A percentile compares a stretch with the other conserved stretches of the same genome.
These are phyloP conservation scores for Sarcophaga rosellei DNA, from an alignment of 2,888 invertebrate genomes.

Conservation along the genomic window DNA sequence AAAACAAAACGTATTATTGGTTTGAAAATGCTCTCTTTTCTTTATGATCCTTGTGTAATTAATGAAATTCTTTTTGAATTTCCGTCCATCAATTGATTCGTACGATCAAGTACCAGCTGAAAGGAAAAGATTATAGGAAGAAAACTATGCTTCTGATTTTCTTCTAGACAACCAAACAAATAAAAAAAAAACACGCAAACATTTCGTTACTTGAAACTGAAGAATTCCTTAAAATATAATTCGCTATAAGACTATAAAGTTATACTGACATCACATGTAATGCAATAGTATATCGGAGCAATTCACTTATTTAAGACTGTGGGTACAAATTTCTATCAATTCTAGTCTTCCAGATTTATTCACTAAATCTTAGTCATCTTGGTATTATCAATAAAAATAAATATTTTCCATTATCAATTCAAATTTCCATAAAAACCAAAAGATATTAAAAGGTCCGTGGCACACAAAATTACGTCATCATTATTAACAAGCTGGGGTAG, in stretches of 20 bases:
- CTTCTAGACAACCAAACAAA: not conserved
- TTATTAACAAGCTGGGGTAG: constrained; percentile 25
- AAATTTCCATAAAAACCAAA: not conserved
- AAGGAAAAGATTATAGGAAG: constrained; percentile 51
- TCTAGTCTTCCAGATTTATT: not conserved
- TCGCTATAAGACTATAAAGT: too few species aligned
- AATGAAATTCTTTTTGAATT: constrained; percentile 2
- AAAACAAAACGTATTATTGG: constrained; percentile 27
- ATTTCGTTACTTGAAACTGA: constrained; percentile 6
- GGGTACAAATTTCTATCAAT: too few species aligned
- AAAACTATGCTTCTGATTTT: constrained; percentile 60
- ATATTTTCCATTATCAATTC: not conserved
- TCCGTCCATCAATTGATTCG: not conserved
- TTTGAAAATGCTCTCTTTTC: constrained; percentile 63
- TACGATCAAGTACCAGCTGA: constrained; percentile 41
- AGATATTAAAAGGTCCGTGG: not conserved
- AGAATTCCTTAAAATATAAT: not conserved
- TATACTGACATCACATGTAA: too few species aligned
- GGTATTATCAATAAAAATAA: not conserved
- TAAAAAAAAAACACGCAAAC: constrained; percentile 63
- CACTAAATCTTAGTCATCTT: not conserved
- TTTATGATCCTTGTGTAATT: not conserved
- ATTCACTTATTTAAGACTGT: too few species aligned
- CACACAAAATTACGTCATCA: constrained; percentile 35
- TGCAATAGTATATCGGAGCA: too few species aligned